phyloP scores from a whole-genome alignment of 2,888 invertebrate species.

The Plagodis pulveraria region DNA sequence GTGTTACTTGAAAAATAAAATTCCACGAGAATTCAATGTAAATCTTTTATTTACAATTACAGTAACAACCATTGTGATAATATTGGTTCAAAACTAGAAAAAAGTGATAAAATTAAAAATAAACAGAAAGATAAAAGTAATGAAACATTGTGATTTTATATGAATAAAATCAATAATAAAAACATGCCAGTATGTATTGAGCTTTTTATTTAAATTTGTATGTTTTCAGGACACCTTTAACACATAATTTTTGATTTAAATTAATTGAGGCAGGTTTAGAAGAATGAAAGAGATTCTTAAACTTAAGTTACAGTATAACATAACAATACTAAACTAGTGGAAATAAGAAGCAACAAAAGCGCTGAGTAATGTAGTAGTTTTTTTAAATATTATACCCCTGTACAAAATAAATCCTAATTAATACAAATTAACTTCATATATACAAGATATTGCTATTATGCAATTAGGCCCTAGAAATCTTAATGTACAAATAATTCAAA shows the following conservation, averaged over 20 bases:
- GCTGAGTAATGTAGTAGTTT: too few species aligned
- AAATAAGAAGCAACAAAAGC: too few species aligned
- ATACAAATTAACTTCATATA: conserved; percentile 23
- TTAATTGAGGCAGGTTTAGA: background rate
- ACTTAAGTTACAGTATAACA: background rate
- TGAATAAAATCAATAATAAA: conserved; percentile 6
- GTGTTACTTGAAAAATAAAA: background rate
- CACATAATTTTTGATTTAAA: background rate
- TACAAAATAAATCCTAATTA: conserved; percentile 33
- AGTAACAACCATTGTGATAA: conserved; percentile 37
- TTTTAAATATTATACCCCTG: conserved; percentile 24
- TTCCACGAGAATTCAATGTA: conserved; percentile 25
- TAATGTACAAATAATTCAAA: conserved; percentile 42
- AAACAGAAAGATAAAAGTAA: conserved; percentile 5
- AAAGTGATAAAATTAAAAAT: background rate
- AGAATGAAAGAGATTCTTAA: conserved; percentile 3
- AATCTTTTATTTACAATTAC: conserved; percentile 48
- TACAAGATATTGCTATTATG: conserved; percentile 32
- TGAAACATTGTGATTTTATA: conserved; percentile 9
- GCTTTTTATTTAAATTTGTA: background rate
- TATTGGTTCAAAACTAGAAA: conserved; percentile 17
- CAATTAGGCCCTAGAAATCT: background rate
- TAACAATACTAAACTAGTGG: too few species aligned
- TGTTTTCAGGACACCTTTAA: conserved; percentile 3
- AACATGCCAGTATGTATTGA: conserved; percentile 2